phyloP scores from a whole-genome alignment of 2,888 invertebrate genomes.

The Callimorpha dominula region DNA sequence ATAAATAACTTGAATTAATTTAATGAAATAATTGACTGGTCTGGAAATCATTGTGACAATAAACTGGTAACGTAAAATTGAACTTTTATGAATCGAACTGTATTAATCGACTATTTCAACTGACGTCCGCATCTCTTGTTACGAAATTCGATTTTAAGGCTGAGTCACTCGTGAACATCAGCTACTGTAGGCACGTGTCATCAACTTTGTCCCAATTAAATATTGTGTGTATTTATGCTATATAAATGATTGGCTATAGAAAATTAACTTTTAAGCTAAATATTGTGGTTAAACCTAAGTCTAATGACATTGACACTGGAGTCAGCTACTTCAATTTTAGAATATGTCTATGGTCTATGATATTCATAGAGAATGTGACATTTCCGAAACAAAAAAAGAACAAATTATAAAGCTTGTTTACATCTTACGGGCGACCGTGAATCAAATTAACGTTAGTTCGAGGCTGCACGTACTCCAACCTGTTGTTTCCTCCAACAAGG shows the following conservation, averaged over 20 bases:
- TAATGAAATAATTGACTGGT: no score
- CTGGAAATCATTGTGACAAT: neutral
- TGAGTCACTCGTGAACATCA: neutral
- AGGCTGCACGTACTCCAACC: slow-evolving; percentile 78
- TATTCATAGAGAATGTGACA: neutral
- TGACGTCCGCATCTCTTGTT: neutral
- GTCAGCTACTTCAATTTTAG: no score
- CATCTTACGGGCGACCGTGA: slow-evolving; percentile 71
- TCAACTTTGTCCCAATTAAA: neutral
- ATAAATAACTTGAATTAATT: neutral
- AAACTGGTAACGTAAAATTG: neutral
- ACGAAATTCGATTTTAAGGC: neutral
- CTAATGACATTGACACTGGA: neutral
- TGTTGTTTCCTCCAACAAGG: slow-evolving; percentile 69
- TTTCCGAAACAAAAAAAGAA: slow-evolving; percentile 50
- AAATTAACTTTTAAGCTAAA: neutral
- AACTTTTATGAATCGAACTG: neutral
- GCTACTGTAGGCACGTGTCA: neutral
- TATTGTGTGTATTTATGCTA: no score
- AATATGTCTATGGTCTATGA: neutral
- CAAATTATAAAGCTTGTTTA: slow-evolving; percentile 67
- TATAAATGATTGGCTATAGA: neutral
- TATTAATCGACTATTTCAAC: neutral
- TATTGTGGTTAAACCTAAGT: neutral
- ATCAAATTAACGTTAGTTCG: slow-evolving; percentile 73